Evolutionary conservation across 2,113 vertebrate genomes (phyloP).

Genomic region (Urocitellus parryii): DNA sequence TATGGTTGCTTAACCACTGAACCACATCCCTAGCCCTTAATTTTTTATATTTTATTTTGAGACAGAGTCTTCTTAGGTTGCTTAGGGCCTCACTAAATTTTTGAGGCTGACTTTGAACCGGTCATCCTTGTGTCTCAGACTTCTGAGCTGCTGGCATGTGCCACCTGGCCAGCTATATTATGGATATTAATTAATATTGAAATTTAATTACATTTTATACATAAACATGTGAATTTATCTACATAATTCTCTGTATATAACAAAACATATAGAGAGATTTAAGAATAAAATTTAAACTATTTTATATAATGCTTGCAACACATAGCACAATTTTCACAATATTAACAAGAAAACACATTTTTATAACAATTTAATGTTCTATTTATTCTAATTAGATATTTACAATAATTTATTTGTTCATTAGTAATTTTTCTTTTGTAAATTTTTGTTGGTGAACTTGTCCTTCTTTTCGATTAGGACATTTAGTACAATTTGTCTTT

Average conservation of each 20-base stretch:
- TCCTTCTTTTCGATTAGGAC: not conserved
- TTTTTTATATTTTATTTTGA: too few relatives aligned
- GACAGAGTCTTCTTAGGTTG: too few relatives aligned
- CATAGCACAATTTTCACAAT: not conserved
- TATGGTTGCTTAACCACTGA: too few relatives aligned
- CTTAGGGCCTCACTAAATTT: too few relatives aligned
- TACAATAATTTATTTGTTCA: not conserved
- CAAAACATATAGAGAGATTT: not conserved
- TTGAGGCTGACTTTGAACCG: too few relatives aligned
- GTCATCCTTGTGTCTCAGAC: too few relatives aligned
- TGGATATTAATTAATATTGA: not conserved
- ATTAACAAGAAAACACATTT: not conserved
- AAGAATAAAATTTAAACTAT: not conserved
- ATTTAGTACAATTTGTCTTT: not conserved
- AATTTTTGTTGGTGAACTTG: not conserved
- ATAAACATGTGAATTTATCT: not conserved
- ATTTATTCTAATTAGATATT: not conserved
- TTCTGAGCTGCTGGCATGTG: too few relatives aligned
- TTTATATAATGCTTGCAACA: not conserved
- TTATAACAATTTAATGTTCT: not conserved
- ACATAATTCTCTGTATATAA: not conserved
- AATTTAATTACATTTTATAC: not conserved
- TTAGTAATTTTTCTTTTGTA: not conserved
- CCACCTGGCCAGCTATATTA: not conserved
- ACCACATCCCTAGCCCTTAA: too few relatives aligned